Conservation (phyloP, 2,797 vertebrate genomes). For the Sebastiscus albofasciatus region DNA sequence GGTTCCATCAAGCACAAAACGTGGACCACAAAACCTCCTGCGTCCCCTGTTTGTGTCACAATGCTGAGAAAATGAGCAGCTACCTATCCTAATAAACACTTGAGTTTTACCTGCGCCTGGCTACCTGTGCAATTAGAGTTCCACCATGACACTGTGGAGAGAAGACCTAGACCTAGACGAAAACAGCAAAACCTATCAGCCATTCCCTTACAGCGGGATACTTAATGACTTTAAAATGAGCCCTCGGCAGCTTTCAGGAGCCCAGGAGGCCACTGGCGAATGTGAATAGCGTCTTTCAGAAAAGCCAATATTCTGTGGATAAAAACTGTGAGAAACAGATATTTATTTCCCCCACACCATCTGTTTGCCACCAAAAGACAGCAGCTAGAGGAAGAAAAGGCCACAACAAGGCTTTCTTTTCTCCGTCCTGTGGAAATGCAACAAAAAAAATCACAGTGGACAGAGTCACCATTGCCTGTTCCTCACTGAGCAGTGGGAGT, state of each 20-base stretch:
- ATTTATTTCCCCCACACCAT: slow-evolving; percentile 78
- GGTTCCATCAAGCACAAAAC: neutral
- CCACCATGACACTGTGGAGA: neutral
- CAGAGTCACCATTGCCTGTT: slow-evolving; percentile 70
- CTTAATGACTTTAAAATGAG: slow-evolving; percentile 60
- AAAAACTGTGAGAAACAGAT: slow-evolving; percentile 77
- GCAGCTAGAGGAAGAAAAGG: slow-evolving; percentile 67
- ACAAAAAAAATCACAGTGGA: slow-evolving; percentile 53
- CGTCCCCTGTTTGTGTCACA: neutral
- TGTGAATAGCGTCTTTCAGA: slow-evolving; percentile 54
- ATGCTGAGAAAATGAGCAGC: neutral
- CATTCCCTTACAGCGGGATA: slow-evolving; percentile 3
- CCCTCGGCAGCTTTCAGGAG: slow-evolving; percentile 36
- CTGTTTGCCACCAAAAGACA: slow-evolving; percentile 80
- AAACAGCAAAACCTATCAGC: neutral
- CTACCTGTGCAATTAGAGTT: neutral
- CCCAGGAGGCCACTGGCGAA: slow-evolving; percentile 32
- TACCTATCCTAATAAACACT: neutral
- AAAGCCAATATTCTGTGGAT: slow-evolving; percentile 63
- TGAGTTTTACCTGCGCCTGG: neutral
- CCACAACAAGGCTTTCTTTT: slow-evolving; percentile 77
- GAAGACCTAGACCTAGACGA: neutral
- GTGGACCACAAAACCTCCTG: neutral
- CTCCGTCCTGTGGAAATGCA: slow-evolving; percentile 64
- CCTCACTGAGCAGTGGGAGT: slow-evolving; percentile 69